phyloP scores from a whole-genome alignment of 1,140 invertebrate species.

The Cotesia glomerata region DNA sequence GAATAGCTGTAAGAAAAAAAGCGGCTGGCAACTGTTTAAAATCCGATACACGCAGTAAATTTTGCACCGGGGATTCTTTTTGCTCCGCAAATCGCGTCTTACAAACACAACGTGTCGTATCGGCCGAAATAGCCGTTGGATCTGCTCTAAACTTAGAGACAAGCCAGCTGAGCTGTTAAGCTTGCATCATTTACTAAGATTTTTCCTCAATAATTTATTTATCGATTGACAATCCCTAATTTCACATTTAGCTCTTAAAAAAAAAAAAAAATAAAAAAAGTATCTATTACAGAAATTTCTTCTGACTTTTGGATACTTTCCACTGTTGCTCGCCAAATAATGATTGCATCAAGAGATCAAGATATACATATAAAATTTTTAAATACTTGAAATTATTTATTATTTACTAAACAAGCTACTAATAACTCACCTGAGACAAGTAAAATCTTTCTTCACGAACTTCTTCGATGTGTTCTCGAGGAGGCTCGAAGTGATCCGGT shows the following conservation, averaged over 20 bases:
- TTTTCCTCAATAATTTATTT: background rate
- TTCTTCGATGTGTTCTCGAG: slow-evolving; percentile 56
- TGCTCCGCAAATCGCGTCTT: slow-evolving; percentile 2
- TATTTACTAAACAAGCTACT: background rate
- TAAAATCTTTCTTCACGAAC: slow-evolving; percentile 56
- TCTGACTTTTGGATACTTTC: background rate
- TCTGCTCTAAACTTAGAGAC: slow-evolving; percentile 24
- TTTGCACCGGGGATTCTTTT: slow-evolving; percentile 17
- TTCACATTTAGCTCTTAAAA: background rate
- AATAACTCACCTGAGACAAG: slow-evolving; percentile 56
- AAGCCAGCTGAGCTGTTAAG: slow-evolving; percentile 17
- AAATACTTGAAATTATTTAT: background rate
- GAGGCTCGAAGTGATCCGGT: slow-evolving; percentile 43
- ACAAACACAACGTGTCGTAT: slow-evolving; percentile 20
- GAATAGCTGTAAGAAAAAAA: background rate
- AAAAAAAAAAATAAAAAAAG: too few relatives aligned
- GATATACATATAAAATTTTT: too few relatives aligned
- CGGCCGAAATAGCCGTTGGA: slow-evolving; percentile 26
- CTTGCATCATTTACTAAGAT: slow-evolving; percentile 20
- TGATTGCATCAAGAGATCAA: too few relatives aligned
- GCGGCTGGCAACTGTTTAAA: background rate
- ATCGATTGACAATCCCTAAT: background rate
- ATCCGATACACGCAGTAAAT: background rate
- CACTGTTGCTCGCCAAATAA: background rate
- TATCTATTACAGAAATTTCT: too few relatives aligned